phyloP scores from a whole-genome alignment of 2,113 vertebrate species.

The Laterallus jamaicensis region DNA sequence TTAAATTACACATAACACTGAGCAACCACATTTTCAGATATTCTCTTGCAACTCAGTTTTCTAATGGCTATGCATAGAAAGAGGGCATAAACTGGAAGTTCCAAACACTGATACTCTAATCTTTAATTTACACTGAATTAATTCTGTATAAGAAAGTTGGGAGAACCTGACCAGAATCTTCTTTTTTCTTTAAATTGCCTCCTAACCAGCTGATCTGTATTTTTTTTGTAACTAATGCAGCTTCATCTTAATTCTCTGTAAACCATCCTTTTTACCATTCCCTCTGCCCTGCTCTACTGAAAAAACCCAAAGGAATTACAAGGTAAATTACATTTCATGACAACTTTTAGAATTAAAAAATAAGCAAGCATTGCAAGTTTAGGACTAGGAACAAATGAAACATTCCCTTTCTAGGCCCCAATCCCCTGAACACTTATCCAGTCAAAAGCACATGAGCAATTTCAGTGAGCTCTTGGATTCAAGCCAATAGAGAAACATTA shows the following conservation, averaged over 20 bases:
- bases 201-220: background rate
- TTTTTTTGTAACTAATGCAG: background rate
- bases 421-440: conserved; percentile 21
- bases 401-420: background rate
- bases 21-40: background rate
- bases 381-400: background rate
- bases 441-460: conserved; percentile 36
- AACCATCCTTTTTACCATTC: background rate
- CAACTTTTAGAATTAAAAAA: background rate
- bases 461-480: conserved; percentile 27
- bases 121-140: background rate
- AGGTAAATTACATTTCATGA: background rate
- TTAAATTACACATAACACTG: background rate
- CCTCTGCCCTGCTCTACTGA: background rate
- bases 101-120: background rate
- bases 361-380: background rate
- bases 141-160: background rate
- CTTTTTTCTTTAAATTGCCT: background rate
- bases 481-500: conserved; percentile 37
- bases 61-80: background rate
- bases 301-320: background rate
- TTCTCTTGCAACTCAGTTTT: background rate
- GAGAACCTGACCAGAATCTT: background rate
- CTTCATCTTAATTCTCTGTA: background rate
- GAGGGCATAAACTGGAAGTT: background rate